phyloP scores from a whole-genome alignment of 1,140 invertebrate genomes.

The Cydia strobilella region DNA sequence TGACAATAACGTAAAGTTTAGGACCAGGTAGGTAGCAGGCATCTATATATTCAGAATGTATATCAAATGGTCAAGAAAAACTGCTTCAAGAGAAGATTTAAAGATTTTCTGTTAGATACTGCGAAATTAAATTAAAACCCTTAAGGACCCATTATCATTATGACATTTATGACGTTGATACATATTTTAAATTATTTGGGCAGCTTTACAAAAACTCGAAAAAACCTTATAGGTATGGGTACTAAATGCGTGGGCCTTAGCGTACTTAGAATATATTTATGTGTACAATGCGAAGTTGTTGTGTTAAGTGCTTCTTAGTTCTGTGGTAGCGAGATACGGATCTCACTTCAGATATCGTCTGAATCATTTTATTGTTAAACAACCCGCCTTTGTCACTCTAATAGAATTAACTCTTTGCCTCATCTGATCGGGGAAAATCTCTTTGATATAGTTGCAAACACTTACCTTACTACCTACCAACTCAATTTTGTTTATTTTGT shows the following conservation, averaged over 20 bases:
- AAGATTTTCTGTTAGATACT: no score
- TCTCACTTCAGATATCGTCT: slow-evolving; percentile 29
- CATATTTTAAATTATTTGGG: no score
- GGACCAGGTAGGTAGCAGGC: background rate
- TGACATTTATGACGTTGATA: no score
- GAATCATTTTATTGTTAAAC: slow-evolving; percentile 29
- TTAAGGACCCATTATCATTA: no score
- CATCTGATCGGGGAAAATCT: background rate
- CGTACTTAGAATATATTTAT: no score
- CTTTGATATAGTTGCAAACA: background rate
- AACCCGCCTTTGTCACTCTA: slow-evolving; percentile 30
- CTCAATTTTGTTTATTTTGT: slow-evolving; percentile 34
- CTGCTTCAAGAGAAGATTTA: background rate
- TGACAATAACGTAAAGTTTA: background rate
- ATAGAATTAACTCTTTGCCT: slow-evolving; percentile 31
- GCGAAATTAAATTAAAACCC: no score
- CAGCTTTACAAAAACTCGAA: no score
- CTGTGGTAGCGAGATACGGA: slow-evolving; percentile 12
- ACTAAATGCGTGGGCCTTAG: no score
- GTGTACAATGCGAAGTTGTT: no score
- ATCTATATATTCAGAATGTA: background rate
- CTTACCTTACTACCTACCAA: background rate
- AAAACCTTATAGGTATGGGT: no score
- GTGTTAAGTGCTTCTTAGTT: slow-evolving; percentile 8
- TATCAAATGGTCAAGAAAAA: background rate